Conservation (phyloP, 2,113 vertebrate species). For the Chionis minor region DNA sequence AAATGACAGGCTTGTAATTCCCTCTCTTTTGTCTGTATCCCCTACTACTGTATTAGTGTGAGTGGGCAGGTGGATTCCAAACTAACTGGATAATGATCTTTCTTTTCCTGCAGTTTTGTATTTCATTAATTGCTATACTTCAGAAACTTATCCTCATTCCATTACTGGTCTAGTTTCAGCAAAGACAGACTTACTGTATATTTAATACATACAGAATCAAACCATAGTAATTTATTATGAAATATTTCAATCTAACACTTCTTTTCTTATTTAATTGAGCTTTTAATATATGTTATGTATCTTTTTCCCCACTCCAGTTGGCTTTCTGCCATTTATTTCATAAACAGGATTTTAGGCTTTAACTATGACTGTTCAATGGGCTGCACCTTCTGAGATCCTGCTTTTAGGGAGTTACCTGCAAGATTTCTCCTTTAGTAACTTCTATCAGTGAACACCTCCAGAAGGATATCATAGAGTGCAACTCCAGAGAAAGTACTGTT, state of each 20-base stretch:
- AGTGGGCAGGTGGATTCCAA: not conserved
- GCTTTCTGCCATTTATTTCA: not conserved
- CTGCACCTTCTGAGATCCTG: not conserved
- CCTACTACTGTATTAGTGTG: not conserved
- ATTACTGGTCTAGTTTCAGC: not conserved
- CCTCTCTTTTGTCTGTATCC: not conserved
- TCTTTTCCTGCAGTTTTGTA: not conserved
- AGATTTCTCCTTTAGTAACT: not conserved
- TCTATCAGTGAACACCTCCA: not conserved
- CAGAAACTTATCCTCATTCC: not conserved
- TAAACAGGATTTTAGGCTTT: not conserved
- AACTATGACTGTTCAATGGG: not conserved
- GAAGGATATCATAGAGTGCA: not conserved
- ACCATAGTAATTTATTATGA: not conserved
- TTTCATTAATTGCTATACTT: not conserved
- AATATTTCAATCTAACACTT: not conserved
- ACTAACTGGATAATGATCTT: not conserved
- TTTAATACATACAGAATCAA: not conserved
- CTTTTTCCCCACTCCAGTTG: not conserved
- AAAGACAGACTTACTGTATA: not conserved
- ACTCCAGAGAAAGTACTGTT: not conserved
- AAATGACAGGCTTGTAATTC: constrained; percentile 3
- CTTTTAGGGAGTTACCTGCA: not conserved
- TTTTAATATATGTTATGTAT: not conserved
- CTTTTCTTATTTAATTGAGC: not conserved